Evolutionary conservation across 64 coral and sea anemone genomes (phyloP), one percentile per base, ranked within the genome.

Genomic region (Stylophora pistillata): DNA sequence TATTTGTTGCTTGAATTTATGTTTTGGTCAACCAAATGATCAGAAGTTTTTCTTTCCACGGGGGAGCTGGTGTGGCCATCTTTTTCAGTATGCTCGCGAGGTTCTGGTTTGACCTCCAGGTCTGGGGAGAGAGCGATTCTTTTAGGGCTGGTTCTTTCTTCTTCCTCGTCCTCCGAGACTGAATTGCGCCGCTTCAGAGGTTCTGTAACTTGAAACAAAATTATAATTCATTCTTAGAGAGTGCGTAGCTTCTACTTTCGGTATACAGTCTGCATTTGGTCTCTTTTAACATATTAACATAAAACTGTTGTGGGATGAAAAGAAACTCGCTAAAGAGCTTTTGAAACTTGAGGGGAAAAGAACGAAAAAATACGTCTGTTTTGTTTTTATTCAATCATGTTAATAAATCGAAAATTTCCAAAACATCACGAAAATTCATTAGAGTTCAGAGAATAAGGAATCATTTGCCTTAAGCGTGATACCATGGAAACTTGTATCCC

Each of bases 71-170:
- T 16, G 32, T 70, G 89, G 55, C 69, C 28, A 15, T 23, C 32
- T 33, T 30, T 29, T 32, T 70, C 27, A 47, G 78, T 31, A n/a
- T 34, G n/a, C 29, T 84, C 66, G 26, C 26, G 53, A 13, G 89
- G 79, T 29, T 91, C 90, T 37, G n/a, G 27, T 28, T 91, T 91
- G 1, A 91, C 81, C 0, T 78, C 73, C 28, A 91, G 63, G 18
- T 91, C 90, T 17, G 90, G 90, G 23, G 90, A 78, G 0, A 78
- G 72, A 2, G 90, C 55, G 4, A 21, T 56, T 78, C 90, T 91
- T 26, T 91, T 91, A n/a, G 80, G 89, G 17, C 79, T 82, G 62
- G 86, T 17, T 20, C 9, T 32, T 15, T 55, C 71, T 21, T 76
- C 57, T 14, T 90, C 89, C 33, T 62, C 77, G 21, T 76, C 79